phyloP scores from a whole-genome alignment of 1,140 invertebrate species.

The Galleria mellonella region DNA sequence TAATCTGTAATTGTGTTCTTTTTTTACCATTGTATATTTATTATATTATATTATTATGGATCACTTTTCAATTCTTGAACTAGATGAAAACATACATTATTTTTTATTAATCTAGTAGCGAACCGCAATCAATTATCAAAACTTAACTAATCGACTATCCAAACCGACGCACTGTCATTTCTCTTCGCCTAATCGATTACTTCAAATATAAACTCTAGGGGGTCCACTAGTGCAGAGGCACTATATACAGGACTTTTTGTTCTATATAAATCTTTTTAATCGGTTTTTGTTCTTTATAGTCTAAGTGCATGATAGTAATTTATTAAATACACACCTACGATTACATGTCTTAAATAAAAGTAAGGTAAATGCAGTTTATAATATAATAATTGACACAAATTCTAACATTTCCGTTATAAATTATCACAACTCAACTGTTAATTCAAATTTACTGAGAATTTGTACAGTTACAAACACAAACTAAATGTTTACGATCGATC shows the following conservation, averaged over 20 bases:
- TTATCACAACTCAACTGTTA: constrained; percentile 12
- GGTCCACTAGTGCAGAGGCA: constrained; percentile 41
- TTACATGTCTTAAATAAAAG: too few relatives aligned
- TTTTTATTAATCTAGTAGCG: constrained; percentile 67
- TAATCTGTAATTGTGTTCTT: too few relatives aligned
- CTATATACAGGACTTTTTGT: constrained; percentile 38
- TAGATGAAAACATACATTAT: constrained; percentile 40
- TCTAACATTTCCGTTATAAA: constrained; percentile 17
- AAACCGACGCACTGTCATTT: constrained; percentile 68
- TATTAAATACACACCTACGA: too few relatives aligned
- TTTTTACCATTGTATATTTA: too few relatives aligned
- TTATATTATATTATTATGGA: constrained; percentile 1
- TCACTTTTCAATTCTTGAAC: constrained; percentile 26
- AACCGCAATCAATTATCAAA: constrained; percentile 66
- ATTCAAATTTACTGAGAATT: constrained; percentile 30
- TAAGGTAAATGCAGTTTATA: too few relatives aligned
- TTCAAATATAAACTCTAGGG: constrained; percentile 64
- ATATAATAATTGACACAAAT: too few relatives aligned
- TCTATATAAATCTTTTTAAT: constrained; percentile 47
- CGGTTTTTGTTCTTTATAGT: constrained; percentile 8
- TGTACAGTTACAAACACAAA: constrained; percentile 35
- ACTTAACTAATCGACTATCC: constrained; percentile 62
- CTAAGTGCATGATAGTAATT: too few relatives aligned
- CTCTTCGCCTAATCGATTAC: constrained; percentile 71
- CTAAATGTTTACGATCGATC: constrained; percentile 40